These are phyloP conservation scores for Carlito syrichta DNA, from an alignment of 2,113 vertebrate genomes.

Conservation along the genomic window DNA sequence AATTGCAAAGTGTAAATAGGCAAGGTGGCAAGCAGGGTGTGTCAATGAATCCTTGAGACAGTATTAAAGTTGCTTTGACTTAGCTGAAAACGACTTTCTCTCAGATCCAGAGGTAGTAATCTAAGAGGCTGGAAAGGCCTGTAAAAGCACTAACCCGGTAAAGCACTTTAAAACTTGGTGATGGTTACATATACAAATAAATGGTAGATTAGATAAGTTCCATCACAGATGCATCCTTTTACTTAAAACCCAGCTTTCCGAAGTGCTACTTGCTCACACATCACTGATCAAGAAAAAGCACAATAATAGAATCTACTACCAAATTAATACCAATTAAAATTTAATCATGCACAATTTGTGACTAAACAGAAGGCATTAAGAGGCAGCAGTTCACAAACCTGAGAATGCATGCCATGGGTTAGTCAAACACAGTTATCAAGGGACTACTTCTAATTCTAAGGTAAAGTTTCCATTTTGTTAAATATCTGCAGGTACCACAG, in stretches of 20 bases:
- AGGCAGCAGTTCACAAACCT: neutral
- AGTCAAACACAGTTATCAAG: neutral
- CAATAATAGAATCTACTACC: neutral
- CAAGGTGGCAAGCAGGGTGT: neutral
- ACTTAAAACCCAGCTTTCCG: neutral
- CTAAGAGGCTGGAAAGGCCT: neutral
- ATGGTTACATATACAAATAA: neutral
- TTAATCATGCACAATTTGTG: neutral
- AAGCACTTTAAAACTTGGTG: neutral
- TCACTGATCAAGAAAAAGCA: neutral
- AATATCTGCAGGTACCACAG: neutral
- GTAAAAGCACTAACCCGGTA: neutral
- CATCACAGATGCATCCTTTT: neutral
- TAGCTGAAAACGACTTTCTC: neutral
- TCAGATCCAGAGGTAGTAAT: neutral
- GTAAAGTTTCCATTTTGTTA: neutral
- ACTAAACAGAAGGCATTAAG: neutral
- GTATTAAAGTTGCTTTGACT: neutral
- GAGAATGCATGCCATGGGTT: neutral
- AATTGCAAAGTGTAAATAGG: slow-evolving; percentile 34
- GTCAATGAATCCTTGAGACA: neutral
- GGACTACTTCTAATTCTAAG: neutral
- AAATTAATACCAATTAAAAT: neutral
- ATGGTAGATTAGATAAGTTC: neutral
- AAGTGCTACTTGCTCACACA: neutral